A percentile compares a stretch with the other conserved stretches of the same genome.
phyloP scores from a whole-genome alignment of 2,797 vertebrate species.

The Sebastes itinus region DNA sequence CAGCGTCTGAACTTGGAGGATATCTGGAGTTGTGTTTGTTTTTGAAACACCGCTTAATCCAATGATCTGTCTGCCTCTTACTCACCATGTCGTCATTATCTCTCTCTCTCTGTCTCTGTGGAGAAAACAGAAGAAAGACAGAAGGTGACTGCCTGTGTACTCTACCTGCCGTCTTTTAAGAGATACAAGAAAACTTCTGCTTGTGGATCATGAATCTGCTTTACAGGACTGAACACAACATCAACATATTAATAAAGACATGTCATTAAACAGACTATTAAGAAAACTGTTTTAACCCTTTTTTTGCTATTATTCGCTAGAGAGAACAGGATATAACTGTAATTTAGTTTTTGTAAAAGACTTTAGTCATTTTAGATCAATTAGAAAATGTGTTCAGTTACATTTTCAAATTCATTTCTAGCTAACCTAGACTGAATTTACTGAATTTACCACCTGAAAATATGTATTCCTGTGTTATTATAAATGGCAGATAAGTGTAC shows the following conservation, averaged over 20 bases:
- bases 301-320: not conserved
- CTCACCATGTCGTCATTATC: not conserved
- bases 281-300: not conserved
- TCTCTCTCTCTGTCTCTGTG: not conserved
- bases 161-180: not conserved
- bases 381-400: not conserved
- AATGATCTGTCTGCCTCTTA: conserved; percentile 23
- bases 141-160: not conserved
- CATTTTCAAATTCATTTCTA: not conserved
- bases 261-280: not conserved
- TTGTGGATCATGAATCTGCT: not conserved
- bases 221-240: not conserved
- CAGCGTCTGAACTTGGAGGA: not conserved
- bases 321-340: not conserved
- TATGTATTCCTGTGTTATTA: not conserved
- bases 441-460: not conserved
- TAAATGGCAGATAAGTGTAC: not conserved
- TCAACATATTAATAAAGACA: not conserved
- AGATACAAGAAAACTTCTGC: not conserved
- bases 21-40: conserved; percentile 3
- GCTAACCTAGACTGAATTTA: not conserved
- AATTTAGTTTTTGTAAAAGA: not conserved
- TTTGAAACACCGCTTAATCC: conserved; percentile 35
- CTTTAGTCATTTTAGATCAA: not conserved
- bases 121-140: not conserved